Conservation (phyloP, 2,113 vertebrate genomes). For the Neolamprologus sp. region DNA sequence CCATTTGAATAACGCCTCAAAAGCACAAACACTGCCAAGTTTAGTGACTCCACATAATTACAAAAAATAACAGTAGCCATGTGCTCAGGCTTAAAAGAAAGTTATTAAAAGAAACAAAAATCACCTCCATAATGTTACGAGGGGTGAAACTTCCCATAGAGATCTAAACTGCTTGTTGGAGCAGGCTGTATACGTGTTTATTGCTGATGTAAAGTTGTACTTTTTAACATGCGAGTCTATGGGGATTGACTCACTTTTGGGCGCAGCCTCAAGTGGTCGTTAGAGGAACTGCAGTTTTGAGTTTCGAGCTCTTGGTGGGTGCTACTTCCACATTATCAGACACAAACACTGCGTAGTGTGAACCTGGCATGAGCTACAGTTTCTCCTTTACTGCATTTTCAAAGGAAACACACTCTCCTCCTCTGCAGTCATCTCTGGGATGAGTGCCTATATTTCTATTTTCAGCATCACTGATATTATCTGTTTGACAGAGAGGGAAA, state of each 20-base stretch:
- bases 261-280: neutral
- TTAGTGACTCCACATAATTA: neutral
- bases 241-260: neutral
- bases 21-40: neutral
- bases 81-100: accelerated
- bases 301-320: neutral
- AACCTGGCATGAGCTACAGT: neutral
- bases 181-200: neutral
- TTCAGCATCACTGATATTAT: neutral
- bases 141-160: accelerated
- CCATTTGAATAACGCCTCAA: accelerated
- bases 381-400: neutral
- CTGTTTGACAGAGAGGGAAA: neutral
- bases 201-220: neutral
- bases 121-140: neutral
- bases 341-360: accelerated
- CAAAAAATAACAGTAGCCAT: neutral
- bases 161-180: neutral
- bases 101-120: neutral
- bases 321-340: neutral
- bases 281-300: neutral
- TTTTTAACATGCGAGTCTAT: neutral
- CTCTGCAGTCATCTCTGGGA: neutral
- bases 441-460: neutral
- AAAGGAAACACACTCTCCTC: neutral